These are phyloP conservation scores for Stomorhina lunata DNA, from an alignment of 2,888 invertebrate genomes.

Conservation along the genomic window DNA sequence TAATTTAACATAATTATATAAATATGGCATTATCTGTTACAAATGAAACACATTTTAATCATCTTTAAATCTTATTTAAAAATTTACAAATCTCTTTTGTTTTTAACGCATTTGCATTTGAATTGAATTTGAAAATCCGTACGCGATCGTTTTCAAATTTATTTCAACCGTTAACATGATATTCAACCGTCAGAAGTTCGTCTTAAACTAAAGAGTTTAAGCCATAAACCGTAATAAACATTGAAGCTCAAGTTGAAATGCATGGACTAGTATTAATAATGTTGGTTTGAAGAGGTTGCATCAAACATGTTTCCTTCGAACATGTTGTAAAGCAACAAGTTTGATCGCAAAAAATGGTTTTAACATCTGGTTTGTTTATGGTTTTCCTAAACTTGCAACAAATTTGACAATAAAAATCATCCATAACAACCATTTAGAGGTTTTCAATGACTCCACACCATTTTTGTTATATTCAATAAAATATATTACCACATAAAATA, in stretches of 20 bases:
- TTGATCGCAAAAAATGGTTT: not conserved
- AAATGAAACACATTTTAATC: slow-evolving; percentile 28
- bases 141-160: not conserved
- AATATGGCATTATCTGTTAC: not conserved
- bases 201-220: slow-evolving; percentile 70
- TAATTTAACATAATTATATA: slow-evolving; percentile 34
- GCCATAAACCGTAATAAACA: slow-evolving; percentile 44
- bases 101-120: not conserved
- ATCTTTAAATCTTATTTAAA: not conserved
- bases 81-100: slow-evolving; percentile 8
- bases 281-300: slow-evolving; percentile 24
- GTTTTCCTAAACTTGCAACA: slow-evolving; percentile 22
- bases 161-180: slow-evolving; percentile 62
- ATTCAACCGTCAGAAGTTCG: slow-evolving; percentile 69
- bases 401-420: slow-evolving; percentile 6
- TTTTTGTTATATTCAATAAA: too few species aligned
- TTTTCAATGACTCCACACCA: not conserved
- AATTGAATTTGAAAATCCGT: not conserved
- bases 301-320: slow-evolving; percentile 27
- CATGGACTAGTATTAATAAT: not conserved
- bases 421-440: slow-evolving; percentile 46
- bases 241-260: not conserved
- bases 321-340: not conserved
- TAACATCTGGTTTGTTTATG: slow-evolving; percentile 55
- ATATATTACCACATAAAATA: too few species aligned